These are phyloP conservation scores for Phalloptychus januarius DNA, from an alignment of 2,797 vertebrate genomes.

Conservation along the genomic window DNA sequence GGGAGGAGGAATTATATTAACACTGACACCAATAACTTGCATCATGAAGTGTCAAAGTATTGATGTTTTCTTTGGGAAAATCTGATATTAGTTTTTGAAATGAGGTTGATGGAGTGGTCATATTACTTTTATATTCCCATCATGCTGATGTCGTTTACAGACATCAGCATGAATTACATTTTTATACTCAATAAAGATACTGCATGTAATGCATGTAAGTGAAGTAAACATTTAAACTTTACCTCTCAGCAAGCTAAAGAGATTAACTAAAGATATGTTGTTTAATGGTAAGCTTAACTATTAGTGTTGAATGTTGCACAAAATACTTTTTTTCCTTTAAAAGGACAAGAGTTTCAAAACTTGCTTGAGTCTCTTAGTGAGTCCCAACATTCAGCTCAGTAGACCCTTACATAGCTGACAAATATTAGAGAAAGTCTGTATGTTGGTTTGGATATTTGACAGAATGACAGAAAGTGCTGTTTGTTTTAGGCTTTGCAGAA, in stretches of 20 bases:
- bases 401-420: neutral
- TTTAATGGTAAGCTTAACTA: neutral
- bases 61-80: neutral
- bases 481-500: neutral
- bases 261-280: neutral
- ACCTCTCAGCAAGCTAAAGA: neutral
- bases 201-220: neutral
- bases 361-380: conserved; percentile 10
- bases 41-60: neutral
- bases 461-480: neutral
- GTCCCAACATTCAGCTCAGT: neutral
- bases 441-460: neutral
- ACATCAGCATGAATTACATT: neutral
- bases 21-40: neutral
- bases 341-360: conserved; percentile 16
- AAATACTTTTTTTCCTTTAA: conserved; percentile 33
- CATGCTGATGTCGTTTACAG: neutral
- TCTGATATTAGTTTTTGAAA: neutral
- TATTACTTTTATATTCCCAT: neutral
- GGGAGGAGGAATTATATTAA: neutral
- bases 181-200: neutral
- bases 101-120: neutral
- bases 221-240: neutral
- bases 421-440: neutral
- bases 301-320: neutral